Conservation (phyloP, 2,113 vertebrate genomes). For the Xenopus tropicalis region UCB_Xtro_10.0 CM004446.2:78699001-78699500, state of each 20-base stretch:
- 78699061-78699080: constrained; percentile 67
- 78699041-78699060: constrained; percentile 66
- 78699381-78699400: no score
- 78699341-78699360: no score
- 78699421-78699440: no score
- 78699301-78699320: no score
- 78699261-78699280: no score
- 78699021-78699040: constrained; percentile 63
- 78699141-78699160: constrained; percentile 74
- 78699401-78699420: no score
- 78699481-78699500: no score
- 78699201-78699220: constrained; percentile 54
- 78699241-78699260: constrained; percentile 50
- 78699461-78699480: no score
- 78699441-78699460: no score
- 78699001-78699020: constrained; percentile 57
- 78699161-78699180: constrained; percentile 72
- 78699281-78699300: no score
- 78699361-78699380: no score
- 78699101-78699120: constrained; percentile 77
- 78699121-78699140: constrained; percentile 81
- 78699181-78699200: constrained; percentile 66
- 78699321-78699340: no score
- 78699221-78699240: constrained; percentile 52
- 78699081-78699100: constrained; percentile 71